Percentiles rank a stretch among this genome's conserved stretches.
Conservation (phyloP, 2,797 vertebrate genomes). For the Mus minutoides region DNA sequence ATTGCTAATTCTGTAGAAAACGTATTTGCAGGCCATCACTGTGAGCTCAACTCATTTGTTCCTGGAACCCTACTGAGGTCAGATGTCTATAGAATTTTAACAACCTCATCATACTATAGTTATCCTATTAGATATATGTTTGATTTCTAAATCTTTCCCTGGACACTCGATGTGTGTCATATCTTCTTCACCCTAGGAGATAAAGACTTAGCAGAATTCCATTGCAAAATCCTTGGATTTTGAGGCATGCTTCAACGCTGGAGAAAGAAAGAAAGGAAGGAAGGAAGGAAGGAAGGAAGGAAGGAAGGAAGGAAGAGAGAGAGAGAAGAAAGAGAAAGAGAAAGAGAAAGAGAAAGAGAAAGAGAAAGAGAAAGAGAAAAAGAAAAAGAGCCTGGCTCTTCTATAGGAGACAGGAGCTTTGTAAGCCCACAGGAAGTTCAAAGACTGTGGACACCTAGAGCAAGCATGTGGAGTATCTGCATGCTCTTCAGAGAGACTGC, state of each 20-base stretch:
- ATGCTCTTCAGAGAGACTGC: neutral
- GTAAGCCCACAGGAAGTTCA: neutral
- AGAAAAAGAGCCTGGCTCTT: neutral
- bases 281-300: no score
- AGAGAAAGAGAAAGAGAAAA: no score
- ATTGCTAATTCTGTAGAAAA: slow-evolving; percentile 22
- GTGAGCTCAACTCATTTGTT: neutral
- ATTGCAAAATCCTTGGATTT: neutral
- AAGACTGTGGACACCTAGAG: rapidly evolving
- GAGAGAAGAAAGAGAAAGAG: no score
- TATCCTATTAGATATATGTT: neutral
- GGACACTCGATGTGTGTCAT: neutral
- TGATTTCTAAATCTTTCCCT: slow-evolving; percentile 3
- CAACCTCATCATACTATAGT: neutral
- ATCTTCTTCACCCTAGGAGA: neutral
- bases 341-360: no score
- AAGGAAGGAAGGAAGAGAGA: no score
- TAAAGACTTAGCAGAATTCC: neutral
- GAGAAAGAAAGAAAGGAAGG: no score
- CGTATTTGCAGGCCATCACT: neutral
- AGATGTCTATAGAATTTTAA: neutral
- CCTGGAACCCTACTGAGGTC: neutral
- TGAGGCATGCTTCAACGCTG: neutral
- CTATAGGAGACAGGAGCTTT: neutral
- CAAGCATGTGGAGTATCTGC: neutral